These are phyloP conservation scores for Papilio glaucus DNA, from an alignment of 1,140 invertebrate species.

Conservation along the genomic window DNA sequence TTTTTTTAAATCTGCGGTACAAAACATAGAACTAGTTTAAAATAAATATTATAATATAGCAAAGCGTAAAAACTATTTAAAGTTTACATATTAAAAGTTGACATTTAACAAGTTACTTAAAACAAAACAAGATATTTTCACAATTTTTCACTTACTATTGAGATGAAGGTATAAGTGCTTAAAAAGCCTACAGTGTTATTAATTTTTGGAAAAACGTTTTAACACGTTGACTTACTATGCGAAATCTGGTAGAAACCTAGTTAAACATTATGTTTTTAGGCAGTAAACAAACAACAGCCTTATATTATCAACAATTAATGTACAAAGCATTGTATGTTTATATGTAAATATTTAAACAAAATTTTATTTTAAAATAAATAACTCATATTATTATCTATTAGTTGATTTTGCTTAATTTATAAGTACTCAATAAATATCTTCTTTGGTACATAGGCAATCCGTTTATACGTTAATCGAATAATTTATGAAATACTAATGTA, in stretches of 20 bases:
- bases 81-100: no score
- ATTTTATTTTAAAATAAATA: conserved; percentile 8
- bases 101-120: no score
- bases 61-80: background rate
- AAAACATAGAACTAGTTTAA: background rate
- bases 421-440: conserved; percentile 37
- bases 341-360: background rate
- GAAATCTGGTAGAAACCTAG: no score
- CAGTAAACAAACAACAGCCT: no score
- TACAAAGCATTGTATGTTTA: conserved; percentile 1
- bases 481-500: background rate
- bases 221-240: no score
- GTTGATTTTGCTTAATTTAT: background rate
- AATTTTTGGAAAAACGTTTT: no score
- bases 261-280: no score
- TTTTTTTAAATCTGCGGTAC: no score
- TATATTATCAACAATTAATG: background rate
- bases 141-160: no score
- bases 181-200: no score
- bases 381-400: background rate
- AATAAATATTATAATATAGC: background rate
- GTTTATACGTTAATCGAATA: background rate
- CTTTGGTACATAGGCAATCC: conserved; percentile 37
- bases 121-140: no score
- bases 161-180: no score